phyloP scores from a whole-genome alignment of 1,140 invertebrate species.

The Bilobella aurantiaca region DNA sequence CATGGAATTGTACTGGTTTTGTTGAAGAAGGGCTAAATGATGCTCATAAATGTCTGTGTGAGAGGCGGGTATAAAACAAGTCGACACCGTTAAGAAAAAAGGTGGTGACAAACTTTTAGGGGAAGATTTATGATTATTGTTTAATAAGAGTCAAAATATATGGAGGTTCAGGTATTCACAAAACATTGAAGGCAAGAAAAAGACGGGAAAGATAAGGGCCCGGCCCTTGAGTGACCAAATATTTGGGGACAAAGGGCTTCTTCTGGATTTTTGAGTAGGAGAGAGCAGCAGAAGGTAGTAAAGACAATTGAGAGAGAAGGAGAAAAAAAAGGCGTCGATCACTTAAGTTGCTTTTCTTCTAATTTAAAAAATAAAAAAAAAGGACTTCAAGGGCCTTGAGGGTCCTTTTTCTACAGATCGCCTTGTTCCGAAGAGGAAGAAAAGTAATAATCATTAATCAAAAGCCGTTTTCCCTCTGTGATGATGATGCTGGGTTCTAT shows the following conservation, averaged over 20 bases:
- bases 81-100: constrained; percentile 3
- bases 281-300: background rate
- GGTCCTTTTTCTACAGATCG: too few species aligned
- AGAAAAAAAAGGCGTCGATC: background rate
- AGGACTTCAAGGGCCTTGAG: background rate
- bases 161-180: too few species aligned
- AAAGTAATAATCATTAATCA: constrained; percentile 10
- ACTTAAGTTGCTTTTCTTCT: background rate
- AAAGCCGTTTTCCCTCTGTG: background rate
- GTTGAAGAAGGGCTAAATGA: background rate
- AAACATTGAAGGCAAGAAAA: too few species aligned
- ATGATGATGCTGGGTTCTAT: background rate
- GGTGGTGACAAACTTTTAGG: constrained; percentile 4
- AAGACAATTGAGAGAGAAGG: background rate
- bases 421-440: background rate
- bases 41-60: background rate
- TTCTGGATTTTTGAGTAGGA: background rate
- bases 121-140: constrained; percentile 8
- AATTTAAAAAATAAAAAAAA: background rate
- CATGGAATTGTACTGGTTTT: too few species aligned
- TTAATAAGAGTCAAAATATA: constrained; percentile 5
- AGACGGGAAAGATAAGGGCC: too few species aligned
- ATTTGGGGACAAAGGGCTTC: background rate
- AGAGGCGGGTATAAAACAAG: constrained; percentile 1
- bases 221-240: background rate